Conservation (phyloP, 2,797 vertebrate genomes). For the Halcyon smyrnensis region DNA sequence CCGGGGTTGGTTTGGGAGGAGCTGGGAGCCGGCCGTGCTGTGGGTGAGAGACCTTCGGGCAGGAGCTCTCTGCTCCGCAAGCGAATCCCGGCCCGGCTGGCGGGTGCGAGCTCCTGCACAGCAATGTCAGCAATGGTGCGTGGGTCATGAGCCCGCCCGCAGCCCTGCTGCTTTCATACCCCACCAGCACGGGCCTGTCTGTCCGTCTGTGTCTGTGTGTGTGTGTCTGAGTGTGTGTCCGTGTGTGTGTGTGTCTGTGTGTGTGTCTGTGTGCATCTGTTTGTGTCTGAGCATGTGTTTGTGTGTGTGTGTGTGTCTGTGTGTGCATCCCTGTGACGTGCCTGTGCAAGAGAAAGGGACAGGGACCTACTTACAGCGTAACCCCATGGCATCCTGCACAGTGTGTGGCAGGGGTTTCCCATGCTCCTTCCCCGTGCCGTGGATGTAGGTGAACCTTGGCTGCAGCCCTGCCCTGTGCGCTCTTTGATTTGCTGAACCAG, state of each 20-base stretch:
- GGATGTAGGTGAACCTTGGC: not conserved
- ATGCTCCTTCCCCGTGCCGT: not conserved
- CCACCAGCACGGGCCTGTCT: not conserved
- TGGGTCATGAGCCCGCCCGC: not conserved
- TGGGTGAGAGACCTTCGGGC: not conserved
- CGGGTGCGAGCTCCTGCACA: fast-evolving
- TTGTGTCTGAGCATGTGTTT: too few relatives aligned
- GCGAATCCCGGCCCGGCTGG: not conserved
- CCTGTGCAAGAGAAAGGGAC: not conserved
- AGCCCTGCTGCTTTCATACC: not conserved
- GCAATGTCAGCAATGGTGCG: not conserved
- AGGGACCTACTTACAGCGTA: not conserved
- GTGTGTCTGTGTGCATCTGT: too few relatives aligned
- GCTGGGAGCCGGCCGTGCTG: not conserved
- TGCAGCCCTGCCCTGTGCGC: not conserved
- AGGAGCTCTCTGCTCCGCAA: not conserved
- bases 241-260: too few relatives aligned
- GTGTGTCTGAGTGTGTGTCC: too few relatives aligned
- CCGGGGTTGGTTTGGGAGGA: not conserved
- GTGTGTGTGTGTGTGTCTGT: too few relatives aligned
- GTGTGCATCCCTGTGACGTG: not conserved
- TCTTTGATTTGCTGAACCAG: not conserved
- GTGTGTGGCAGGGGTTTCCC: not conserved
- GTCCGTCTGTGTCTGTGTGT: not conserved
- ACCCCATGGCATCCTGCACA: fast-evolving